Evolutionary conservation across 2,113 vertebrate species (phyloP).

Genomic region (Bungarus multicinctus): DNA sequence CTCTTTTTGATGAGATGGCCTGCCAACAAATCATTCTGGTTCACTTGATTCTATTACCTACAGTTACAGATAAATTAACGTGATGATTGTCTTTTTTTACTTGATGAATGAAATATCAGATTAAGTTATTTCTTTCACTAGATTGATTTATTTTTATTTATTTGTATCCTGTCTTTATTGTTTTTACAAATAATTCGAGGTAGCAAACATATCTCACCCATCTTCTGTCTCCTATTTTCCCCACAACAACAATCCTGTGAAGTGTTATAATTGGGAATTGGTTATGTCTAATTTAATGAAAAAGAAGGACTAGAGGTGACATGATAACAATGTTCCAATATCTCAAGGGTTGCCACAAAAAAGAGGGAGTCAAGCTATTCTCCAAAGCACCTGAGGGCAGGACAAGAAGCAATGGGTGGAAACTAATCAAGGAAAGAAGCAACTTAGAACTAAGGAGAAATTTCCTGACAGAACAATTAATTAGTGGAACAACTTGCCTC

Average conservation of each 20-base stretch:
- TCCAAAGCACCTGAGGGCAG: too few relatives aligned
- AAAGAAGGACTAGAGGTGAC: too few relatives aligned
- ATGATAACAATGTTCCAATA: too few relatives aligned
- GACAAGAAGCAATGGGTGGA: too few relatives aligned
- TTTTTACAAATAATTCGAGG: background rate
- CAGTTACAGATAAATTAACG: background rate
- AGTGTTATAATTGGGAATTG: too few relatives aligned
- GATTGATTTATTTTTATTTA: background rate
- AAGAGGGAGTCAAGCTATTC: too few relatives aligned
- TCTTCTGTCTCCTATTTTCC: background rate
- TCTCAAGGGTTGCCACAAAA: too few relatives aligned
- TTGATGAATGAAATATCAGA: background rate
- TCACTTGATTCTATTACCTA: background rate
- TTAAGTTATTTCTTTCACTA: background rate
- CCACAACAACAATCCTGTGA: background rate
- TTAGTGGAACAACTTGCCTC: too few relatives aligned
- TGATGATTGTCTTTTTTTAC: background rate
- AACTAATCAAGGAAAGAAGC: too few relatives aligned
- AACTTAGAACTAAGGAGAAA: too few relatives aligned
- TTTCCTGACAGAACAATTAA: too few relatives aligned
- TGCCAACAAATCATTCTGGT: background rate
- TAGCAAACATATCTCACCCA: background rate
- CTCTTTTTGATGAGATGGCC: rapidly evolving
- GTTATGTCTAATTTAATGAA: too few relatives aligned
- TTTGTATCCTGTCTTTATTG: background rate